Evolutionary conservation across 2,888 invertebrate species (phyloP), one percentile per base, ranked within the genome.

Genomic region (Hermaeophaga mercurialis): DNA sequence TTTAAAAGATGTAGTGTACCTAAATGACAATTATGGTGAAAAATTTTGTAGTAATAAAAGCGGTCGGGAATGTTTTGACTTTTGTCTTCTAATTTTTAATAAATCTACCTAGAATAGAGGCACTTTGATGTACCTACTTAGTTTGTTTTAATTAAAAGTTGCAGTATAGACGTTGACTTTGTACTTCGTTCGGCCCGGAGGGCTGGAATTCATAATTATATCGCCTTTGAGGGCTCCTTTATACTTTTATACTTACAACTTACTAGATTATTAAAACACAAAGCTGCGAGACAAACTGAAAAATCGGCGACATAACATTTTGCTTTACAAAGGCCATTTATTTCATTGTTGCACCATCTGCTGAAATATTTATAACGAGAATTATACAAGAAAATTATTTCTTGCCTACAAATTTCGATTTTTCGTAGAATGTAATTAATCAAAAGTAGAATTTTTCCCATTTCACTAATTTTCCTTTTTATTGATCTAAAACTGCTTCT

Each of bases 131-230:
- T 53, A 53, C 49, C 58, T 69, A 66, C 67, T 64, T 70, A 75
- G 75, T 75, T 76, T 74, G 75, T 74, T 76, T 76, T 76, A 76
- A 76, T 76, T 76, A 76, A 76, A 76, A 76, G 75, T 76, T 75
- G 71, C 70, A 72, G 71, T 70, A 71, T 67, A 70, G 43, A 65
- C 69, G 71, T 74, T 71, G 73, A 73, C 74, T 75, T 75, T 75
- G 75, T 73, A 65, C 66, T 69, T 66, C 66, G 66, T 68, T 66
- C 65, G 66, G 65, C 68, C 73, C 69, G 70, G 69, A 68, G 71
- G 70, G 67, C 61, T 65, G 73, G 74, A 75, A 74, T 75, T 75
- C 72, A 74, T 75, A 73, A 75, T 74, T 75, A 74, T 73, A 68
- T 71, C 66, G 70, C 71, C 72, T 73, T 74, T 73, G 72, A 73